These are phyloP conservation scores for Leguminivora glycinivorella DNA, from an alignment of 1,140 invertebrate genomes.

Conservation along the genomic window DNA sequence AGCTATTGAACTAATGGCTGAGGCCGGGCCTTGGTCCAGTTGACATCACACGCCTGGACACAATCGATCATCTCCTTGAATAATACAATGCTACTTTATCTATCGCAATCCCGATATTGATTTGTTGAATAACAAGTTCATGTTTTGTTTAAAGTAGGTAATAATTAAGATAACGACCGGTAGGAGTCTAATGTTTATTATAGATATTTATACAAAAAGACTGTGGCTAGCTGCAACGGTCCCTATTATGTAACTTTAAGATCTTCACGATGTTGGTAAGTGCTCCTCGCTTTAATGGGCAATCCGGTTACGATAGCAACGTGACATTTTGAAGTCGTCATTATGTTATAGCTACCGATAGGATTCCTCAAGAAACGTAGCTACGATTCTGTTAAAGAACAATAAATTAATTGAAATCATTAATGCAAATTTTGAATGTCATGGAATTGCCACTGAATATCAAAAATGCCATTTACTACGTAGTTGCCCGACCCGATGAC, in stretches of 20 bases:
- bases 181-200: slow-evolving; percentile 1
- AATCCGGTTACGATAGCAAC: slow-evolving; percentile 1
- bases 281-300: neutral
- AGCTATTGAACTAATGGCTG: slow-evolving; percentile 64
- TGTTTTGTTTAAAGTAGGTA: neutral
- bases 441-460: neutral
- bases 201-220: neutral
- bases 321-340: neutral
- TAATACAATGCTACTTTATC: slow-evolving; percentile 1
- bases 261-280: neutral
- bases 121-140: slow-evolving; percentile 3
- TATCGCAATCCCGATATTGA: neutral
- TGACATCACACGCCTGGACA: slow-evolving; percentile 43
- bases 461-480: neutral
- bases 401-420: neutral
- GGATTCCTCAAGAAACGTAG: neutral
- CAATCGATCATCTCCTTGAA: slow-evolving; percentile 39
- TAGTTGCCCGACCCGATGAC: slow-evolving; percentile 6
- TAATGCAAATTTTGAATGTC: neutral
- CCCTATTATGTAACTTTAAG: slow-evolving; percentile 1
- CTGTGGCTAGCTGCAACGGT: neutral
- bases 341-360: neutral
- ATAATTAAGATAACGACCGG: slow-evolving; percentile 22
- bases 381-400: neutral
- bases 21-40: slow-evolving; percentile 67